Conservation (phyloP, 2,113 vertebrate genomes). For the Cettia cetti region DNA sequence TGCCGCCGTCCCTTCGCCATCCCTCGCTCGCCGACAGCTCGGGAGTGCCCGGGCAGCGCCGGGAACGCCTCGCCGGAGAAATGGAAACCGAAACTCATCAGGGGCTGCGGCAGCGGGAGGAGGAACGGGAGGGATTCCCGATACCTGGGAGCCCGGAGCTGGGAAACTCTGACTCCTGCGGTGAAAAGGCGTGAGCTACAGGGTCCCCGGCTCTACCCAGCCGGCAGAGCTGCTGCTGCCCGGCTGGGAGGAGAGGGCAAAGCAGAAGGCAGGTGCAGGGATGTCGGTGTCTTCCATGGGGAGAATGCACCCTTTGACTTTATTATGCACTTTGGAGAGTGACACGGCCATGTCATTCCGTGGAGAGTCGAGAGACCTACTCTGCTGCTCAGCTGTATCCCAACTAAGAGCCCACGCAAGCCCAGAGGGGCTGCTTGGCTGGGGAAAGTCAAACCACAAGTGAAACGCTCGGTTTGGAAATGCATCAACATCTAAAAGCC, state of each 20-base stretch:
- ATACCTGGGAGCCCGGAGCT: rapidly evolving
- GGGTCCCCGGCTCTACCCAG: not conserved
- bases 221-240: not conserved
- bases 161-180: not conserved
- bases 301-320: not conserved
- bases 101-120: not conserved
- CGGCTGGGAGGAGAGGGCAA: not conserved
- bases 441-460: not conserved
- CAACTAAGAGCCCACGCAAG: rapidly evolving
- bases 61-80: not conserved
- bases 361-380: not conserved
- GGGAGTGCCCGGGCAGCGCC: not conserved
- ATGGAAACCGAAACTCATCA: not conserved
- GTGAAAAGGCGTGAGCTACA: no score
- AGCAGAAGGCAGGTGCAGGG: not conserved
- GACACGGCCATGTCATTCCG: not conserved
- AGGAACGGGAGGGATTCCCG: not conserved
- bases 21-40: not conserved
- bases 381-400: not conserved
- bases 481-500: not conserved
- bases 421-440: no score
- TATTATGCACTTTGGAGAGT: not conserved
- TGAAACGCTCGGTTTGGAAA: not conserved
- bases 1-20: not conserved
- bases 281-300: not conserved